These are phyloP conservation scores for Blastobasis adustella DNA, from an alignment of 2,888 invertebrate species.

Conservation along the genomic window DNA sequence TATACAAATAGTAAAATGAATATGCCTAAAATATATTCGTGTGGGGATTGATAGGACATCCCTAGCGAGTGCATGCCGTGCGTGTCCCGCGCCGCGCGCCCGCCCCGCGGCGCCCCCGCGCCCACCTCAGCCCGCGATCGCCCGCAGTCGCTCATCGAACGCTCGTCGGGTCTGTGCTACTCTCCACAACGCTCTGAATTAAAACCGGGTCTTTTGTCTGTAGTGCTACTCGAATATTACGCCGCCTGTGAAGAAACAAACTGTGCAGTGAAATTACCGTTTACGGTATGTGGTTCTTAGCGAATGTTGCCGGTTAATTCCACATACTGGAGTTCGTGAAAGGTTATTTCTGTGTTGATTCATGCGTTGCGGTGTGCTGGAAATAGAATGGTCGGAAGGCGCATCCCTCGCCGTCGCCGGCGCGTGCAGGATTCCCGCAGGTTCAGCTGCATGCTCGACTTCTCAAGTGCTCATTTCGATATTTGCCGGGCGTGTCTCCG, in stretches of 20 bases:
- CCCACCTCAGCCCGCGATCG: conserved; percentile 16
- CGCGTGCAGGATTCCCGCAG: conserved; percentile 48
- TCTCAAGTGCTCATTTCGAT: conserved; percentile 33
- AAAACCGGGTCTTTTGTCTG: conserved; percentile 61
- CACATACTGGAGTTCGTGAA: conserved; percentile 65
- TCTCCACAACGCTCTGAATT: conserved; percentile 40
- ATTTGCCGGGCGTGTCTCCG: conserved; percentile 59
- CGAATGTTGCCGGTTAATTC: conserved; percentile 52
- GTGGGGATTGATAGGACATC: conserved; percentile 19
- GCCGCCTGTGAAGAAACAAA: conserved; percentile 48
- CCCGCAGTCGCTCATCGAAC: conserved; percentile 64
- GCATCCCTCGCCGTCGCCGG: conserved; percentile 28
- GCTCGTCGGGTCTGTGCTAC: conserved; percentile 52
- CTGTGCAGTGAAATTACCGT: conserved; percentile 65
- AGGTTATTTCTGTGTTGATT: conserved; percentile 75
- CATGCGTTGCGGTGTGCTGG: conserved; percentile 70
- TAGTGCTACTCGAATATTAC: conserved; percentile 47
- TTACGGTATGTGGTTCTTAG: conserved; percentile 64
- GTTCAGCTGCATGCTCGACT: conserved; percentile 23
- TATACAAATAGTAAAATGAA: too few species aligned
- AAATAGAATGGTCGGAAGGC: conserved; percentile 66
- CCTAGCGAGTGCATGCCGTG: conserved; percentile 19
- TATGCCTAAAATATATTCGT: conserved; percentile 4
- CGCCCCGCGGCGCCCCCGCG: conserved; percentile 21
- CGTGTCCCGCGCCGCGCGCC: conserved; percentile 11